phyloP scores from a whole-genome alignment of 1,140 invertebrate genomes.

The Pseudachorutes palmiensis region DNA sequence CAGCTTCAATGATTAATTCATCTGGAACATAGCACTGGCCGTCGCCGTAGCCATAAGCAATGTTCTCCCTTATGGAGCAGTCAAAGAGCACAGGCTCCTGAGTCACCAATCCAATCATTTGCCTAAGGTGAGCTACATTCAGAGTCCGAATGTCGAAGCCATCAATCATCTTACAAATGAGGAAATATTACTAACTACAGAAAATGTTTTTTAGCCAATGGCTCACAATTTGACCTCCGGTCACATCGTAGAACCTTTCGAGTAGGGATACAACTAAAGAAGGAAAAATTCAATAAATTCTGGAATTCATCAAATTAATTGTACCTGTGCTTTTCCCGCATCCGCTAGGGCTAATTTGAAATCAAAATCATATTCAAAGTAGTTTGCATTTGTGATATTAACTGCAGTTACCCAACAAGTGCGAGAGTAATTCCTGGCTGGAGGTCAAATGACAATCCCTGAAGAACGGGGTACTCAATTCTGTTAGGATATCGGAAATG shows the following conservation, averaged over 20 bases:
- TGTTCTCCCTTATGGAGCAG: slow-evolving; percentile 50
- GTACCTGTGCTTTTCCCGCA: slow-evolving; percentile 46
- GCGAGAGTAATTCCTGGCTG: slow-evolving; percentile 66
- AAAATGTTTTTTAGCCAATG: too few relatives aligned
- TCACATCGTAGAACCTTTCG: slow-evolving; percentile 72
- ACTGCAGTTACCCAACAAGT: slow-evolving; percentile 56
- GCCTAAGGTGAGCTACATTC: slow-evolving; percentile 36
- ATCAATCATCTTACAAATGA: slow-evolving; percentile 29
- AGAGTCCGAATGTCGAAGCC: slow-evolving; percentile 35
- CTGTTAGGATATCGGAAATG: slow-evolving; percentile 47
- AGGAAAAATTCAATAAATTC: slow-evolving; percentile 40
- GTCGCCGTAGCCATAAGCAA: slow-evolving; percentile 42
- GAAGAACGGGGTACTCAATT: slow-evolving; percentile 41
- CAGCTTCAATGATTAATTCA: slow-evolving; percentile 50
- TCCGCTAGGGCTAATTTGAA: slow-evolving; percentile 41
- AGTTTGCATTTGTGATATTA: neutral
- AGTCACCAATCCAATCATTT: slow-evolving; percentile 46
- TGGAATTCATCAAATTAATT: slow-evolving; percentile 44
- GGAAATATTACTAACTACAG: too few relatives aligned
- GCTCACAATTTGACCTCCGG: slow-evolving; percentile 48
- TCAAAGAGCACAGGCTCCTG: slow-evolving; percentile 52
- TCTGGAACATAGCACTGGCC: slow-evolving; percentile 41
- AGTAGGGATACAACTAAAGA: slow-evolving; percentile 66
- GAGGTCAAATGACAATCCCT: slow-evolving; percentile 47
- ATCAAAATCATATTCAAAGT: slow-evolving; percentile 48